These are phyloP conservation scores for Leucopsar rothschildi DNA, from an alignment of 2,113 vertebrate species.

Conservation along the genomic window DNA sequence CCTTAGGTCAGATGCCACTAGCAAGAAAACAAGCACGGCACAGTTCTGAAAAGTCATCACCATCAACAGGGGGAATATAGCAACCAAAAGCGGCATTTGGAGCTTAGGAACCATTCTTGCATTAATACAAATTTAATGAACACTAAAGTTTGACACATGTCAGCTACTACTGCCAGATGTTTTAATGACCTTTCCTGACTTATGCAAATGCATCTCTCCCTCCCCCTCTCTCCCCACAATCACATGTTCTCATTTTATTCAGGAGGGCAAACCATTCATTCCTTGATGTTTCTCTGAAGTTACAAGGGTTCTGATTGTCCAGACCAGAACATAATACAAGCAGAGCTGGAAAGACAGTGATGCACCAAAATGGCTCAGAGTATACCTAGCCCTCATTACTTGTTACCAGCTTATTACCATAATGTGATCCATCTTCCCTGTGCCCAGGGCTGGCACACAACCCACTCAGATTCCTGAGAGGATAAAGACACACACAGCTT, in stretches of 20 bases:
- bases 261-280: background rate
- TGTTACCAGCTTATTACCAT: background rate
- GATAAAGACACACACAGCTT: background rate
- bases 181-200: conserved; percentile 61
- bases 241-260: conserved; percentile 44
- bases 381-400: background rate
- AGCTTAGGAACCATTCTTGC: conserved; percentile 57
- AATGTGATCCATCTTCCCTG: background rate
- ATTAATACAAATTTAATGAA: conserved; percentile 78
- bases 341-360: background rate
- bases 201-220: conserved; percentile 51
- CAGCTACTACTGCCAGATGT: conserved; percentile 73
- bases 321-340: background rate
- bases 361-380: background rate
- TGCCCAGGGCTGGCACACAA: background rate
- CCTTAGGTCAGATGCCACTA: conserved; percentile 76
- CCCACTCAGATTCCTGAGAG: background rate
- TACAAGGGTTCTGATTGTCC: background rate
- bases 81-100: conserved; percentile 50
- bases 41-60: conserved; percentile 61
- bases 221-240: background rate
- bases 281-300: conserved; percentile 10
- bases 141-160: conserved; percentile 66
- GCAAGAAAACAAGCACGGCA: conserved; percentile 78
- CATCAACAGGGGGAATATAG: conserved; percentile 11